phyloP scores from a whole-genome alignment of 2,797 vertebrate genomes.

The Sus cebifrons region DNA sequence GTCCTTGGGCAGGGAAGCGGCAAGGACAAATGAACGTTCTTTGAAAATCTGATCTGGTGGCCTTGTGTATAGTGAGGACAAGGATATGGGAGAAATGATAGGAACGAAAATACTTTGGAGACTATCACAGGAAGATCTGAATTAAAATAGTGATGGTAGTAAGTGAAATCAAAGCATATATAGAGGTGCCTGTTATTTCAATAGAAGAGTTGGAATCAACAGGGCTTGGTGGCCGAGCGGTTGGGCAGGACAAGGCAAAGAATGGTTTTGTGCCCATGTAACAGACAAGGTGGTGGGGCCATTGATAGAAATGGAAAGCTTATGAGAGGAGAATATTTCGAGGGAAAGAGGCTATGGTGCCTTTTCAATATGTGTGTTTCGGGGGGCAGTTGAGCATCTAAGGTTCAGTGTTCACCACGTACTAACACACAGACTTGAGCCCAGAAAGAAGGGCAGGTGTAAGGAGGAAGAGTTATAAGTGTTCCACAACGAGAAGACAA shows the following conservation, averaged over 20 bases:
- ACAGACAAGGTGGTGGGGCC: neutral
- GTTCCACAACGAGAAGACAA: neutral
- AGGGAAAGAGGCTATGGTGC: neutral
- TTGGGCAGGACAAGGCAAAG: slow-evolving; percentile 21
- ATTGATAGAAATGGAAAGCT: neutral
- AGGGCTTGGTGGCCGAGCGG: neutral
- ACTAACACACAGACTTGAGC: neutral
- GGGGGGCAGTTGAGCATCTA: neutral
- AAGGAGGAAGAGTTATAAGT: neutral
- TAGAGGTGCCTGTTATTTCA: neutral
- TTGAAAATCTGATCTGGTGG: neutral
- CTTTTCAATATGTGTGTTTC: slow-evolving; percentile 2
- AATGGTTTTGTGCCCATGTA: neutral
- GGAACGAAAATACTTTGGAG: slow-evolving; percentile 31
- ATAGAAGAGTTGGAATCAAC: neutral
- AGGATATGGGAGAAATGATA: neutral
- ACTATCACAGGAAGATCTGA: neutral
- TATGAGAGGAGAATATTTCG: neutral
- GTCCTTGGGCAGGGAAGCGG: neutral
- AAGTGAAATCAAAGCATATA: neutral
- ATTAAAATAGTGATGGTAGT: neutral
- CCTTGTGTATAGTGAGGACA: neutral
- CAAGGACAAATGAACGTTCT: neutral
- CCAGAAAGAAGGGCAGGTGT: neutral
- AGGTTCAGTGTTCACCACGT: neutral